Percentiles rank a stretch among this genome's conserved stretches.
phyloP scores from a whole-genome alignment of 2,797 vertebrate species.

The Gambusia yucatana region DNA sequence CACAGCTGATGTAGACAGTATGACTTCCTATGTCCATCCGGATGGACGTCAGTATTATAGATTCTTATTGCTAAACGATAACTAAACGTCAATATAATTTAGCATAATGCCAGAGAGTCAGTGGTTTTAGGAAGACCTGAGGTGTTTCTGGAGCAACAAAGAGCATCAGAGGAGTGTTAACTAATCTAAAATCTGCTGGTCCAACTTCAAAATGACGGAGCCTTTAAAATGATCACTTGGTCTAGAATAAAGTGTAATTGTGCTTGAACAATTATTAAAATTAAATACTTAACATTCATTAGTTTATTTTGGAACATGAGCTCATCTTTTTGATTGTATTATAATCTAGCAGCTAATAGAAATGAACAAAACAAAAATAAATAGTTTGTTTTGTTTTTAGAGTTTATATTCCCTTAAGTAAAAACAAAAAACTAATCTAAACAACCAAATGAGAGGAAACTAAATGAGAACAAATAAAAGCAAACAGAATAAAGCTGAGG shows the following conservation, averaged over 20 bases:
- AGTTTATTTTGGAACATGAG: neutral
- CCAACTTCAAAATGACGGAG: neutral
- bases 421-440: neutral
- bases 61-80: neutral
- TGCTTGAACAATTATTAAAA: neutral
- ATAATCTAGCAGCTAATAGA: neutral
- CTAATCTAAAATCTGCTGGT: neutral
- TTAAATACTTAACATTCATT: neutral
- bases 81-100: neutral
- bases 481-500: neutral
- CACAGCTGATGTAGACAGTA: neutral
- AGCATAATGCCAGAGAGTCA: neutral
- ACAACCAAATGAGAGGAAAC: neutral
- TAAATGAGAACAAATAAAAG: neutral
- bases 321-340: neutral
- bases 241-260: neutral
- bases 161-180: conserved; percentile 1
- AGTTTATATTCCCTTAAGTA: neutral
- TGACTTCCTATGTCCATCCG: neutral
- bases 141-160: conserved; percentile 7
- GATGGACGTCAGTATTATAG: neutral
- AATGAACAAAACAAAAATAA: neutral
- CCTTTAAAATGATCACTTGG: neutral
- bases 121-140: neutral
- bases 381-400: neutral